Evolutionary conservation across 2,888 invertebrate genomes (phyloP), one percentile per base, ranked within the genome.

Genomic region (Apamea monoglypha): DNA sequence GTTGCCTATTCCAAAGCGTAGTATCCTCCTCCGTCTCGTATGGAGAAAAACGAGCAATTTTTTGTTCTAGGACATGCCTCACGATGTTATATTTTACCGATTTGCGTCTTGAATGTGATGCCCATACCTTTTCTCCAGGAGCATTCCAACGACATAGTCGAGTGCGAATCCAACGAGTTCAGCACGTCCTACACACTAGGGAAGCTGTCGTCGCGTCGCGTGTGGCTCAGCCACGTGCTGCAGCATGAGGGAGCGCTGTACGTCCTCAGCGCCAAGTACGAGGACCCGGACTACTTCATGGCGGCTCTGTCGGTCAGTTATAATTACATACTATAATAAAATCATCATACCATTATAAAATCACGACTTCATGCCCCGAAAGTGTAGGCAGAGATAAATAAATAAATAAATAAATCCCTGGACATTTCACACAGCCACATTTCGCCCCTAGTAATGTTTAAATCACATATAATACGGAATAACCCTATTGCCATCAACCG

Each of bases 181-280:
- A 89, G 85, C 79, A 76, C 91, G 0, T 83, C 89, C 0, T 92
- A 90, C 83, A 87, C 92, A 0, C 88, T 95, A 12, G 93, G 92
- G 1, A 78, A 66, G 0, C 77, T 93, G 40, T 78, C 85, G 0
- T 68, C 86, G 7, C 73, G 83, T 0, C 82, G 80, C 10, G n/a
- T 81, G 25, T 94, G 94, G 94, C 70, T 73, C 44, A 89, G 89
- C 25, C 87, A 82, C 1, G 88, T 94, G 21, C 16, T 93, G 4
- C 90, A 93, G 73, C 83, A 84, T 53, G 81, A 70, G 18, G 76
- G 76, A 0, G 44, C 50, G 0, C 79, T 96, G 0, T 94, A 92
- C 81, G 89, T 92, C 21, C 86, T 96, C 36, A 92, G 93, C 71
- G 93, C 91, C 3, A 90, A 91, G 78, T 92, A 92, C 69, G 86